These are phyloP conservation scores for Ciconia maguari DNA, from an alignment of 2,113 vertebrate genomes.

Conservation along the genomic window DNA sequence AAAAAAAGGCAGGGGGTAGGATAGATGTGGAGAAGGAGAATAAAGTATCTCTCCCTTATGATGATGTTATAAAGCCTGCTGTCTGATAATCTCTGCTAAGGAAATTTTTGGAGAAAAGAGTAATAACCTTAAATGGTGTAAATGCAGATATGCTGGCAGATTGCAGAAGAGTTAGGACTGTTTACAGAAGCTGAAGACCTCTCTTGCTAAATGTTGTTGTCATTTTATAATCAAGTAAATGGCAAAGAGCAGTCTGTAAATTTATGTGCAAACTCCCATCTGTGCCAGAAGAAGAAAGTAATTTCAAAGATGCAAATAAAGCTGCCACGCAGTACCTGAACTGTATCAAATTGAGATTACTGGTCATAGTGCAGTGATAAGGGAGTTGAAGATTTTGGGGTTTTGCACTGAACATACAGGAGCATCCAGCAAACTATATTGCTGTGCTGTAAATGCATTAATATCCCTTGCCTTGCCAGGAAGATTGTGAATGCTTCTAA, in stretches of 20 bases:
- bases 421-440: neutral
- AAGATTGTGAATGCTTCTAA: neutral
- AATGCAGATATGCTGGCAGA: neutral
- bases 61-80: neutral
- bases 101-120: neutral
- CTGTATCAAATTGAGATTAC: neutral
- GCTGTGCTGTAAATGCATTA: neutral
- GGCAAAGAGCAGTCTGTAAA: conserved; percentile 22
- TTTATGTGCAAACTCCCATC: conserved; percentile 31
- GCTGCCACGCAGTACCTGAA: neutral
- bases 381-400: neutral
- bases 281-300: neutral
- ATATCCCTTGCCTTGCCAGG: neutral
- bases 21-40: neutral
- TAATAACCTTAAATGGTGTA: neutral
- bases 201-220: conserved; percentile 26
- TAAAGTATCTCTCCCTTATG: neutral
- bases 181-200: conserved; percentile 37
- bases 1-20: rapidly evolving
- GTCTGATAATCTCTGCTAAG: neutral
- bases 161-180: neutral
- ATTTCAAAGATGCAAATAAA: conserved; percentile 20
- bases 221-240: conserved; percentile 29
- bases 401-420: neutral
- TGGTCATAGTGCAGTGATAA: neutral